Conservation (phyloP, 2,888 invertebrate genomes). For the Ectobius pallidus region DNA sequence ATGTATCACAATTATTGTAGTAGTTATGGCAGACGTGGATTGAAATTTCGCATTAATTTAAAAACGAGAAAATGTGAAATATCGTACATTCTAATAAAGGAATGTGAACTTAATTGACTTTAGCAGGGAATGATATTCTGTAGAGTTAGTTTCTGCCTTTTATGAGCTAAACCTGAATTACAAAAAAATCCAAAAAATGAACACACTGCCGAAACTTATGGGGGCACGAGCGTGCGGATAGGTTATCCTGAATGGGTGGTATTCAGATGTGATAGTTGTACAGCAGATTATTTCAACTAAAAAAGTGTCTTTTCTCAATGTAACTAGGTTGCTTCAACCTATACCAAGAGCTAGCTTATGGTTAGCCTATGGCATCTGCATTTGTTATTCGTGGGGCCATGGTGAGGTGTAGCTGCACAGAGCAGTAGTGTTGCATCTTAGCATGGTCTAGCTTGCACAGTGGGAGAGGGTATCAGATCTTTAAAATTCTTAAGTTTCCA, state of each 20-base stretch:
- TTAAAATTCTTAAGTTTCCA: too few species aligned
- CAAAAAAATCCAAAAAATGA: neutral
- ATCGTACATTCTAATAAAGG: neutral
- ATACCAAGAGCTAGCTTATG: neutral
- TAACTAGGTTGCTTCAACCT: neutral
- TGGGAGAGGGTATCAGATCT: neutral
- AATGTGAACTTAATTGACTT: conserved; percentile 2
- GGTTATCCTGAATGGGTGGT: neutral
- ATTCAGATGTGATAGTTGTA: conserved; percentile 1
- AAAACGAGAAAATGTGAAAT: neutral
- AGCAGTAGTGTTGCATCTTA: neutral
- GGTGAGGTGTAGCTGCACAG: neutral
- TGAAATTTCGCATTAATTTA: conserved; percentile 7
- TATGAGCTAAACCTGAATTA: neutral
- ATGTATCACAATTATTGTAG: conserved; percentile 11
- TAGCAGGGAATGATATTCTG: neutral
- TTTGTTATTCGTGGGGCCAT: neutral
- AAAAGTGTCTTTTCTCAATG: neutral
- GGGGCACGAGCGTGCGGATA: neutral
- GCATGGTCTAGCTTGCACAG: neutral
- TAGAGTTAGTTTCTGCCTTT: conserved; percentile 7
- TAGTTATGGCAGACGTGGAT: conserved; percentile 2
- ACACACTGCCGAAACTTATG: conserved; percentile 7
- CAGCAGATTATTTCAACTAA: neutral
- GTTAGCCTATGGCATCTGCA: neutral